phyloP scores from a whole-genome alignment of 2,888 invertebrate species.

The Julus scandinavius region DNA sequence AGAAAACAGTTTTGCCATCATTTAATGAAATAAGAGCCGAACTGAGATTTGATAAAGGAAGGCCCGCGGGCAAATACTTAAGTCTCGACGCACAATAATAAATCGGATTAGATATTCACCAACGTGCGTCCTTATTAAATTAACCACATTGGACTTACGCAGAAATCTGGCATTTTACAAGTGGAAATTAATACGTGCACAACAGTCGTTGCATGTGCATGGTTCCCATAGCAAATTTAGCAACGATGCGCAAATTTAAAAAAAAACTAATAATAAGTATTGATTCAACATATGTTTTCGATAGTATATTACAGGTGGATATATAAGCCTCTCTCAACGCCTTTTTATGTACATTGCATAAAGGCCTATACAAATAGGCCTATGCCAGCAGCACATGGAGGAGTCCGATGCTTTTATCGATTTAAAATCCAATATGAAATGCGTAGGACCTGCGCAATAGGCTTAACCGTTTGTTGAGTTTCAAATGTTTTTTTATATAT shows the following conservation, averaged over 20 bases:
- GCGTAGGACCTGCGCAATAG: not conserved
- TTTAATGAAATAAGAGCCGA: slow-evolving; percentile 39
- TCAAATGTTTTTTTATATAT: not conserved
- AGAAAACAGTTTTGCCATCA: not conserved
- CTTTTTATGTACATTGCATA: not conserved
- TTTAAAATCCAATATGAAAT: not conserved
- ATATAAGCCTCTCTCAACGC: not conserved
- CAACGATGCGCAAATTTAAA: not conserved
- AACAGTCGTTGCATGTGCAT: not conserved
- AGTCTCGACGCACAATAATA: slow-evolving; percentile 23
- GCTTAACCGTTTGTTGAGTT: not conserved
- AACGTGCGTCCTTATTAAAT: slow-evolving; percentile 24
- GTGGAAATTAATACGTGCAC: not conserved
- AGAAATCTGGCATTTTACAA: slow-evolving; percentile 4
- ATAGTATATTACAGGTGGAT: not conserved
- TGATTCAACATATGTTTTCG: not conserved
- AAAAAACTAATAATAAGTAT: not conserved
- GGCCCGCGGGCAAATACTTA: not conserved
- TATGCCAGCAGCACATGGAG: not conserved
- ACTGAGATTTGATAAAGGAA: slow-evolving; percentile 34
- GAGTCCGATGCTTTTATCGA: not conserved
- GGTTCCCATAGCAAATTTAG: not conserved
- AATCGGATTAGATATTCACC: slow-evolving; percentile 31
- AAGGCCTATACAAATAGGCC: slow-evolving; percentile 5
- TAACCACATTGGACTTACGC: slow-evolving; percentile 22